These are phyloP conservation scores for Onthophagus sagittarius DNA, from an alignment of 2,888 invertebrate species.

Conservation along the genomic window DNA sequence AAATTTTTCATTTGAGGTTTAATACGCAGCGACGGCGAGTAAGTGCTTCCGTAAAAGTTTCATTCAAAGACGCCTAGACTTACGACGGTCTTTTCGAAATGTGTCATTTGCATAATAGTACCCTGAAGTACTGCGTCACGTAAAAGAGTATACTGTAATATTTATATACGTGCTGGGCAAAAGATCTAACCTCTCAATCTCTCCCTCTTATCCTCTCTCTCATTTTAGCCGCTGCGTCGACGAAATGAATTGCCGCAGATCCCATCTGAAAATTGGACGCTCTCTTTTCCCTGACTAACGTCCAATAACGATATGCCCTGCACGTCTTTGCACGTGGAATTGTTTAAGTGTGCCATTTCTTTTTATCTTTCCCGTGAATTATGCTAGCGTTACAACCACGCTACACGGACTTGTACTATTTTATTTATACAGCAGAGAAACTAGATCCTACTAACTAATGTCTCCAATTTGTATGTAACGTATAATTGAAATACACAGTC, in stretches of 20 bases:
- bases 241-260: background rate
- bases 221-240: background rate
- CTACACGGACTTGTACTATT: background rate
- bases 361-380: background rate
- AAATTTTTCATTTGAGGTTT: background rate
- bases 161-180: background rate
- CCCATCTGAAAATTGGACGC: background rate
- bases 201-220: background rate
- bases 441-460: too few relatives aligned
- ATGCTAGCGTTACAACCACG: background rate
- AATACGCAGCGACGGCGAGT: background rate
- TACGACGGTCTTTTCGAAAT: background rate
- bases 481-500: too few relatives aligned
- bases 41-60: background rate
- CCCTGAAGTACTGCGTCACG: background rate
- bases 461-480: too few relatives aligned
- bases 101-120: background rate
- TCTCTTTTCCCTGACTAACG: background rate
- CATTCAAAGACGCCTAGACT: background rate
- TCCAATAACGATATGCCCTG: background rate
- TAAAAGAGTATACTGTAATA: background rate
- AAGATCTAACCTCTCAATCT: background rate
- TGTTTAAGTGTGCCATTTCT: background rate
- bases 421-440: background rate
- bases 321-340: background rate